These are phyloP conservation scores for Bombyx mandarina DNA, from an alignment of 1,140 invertebrate genomes.

Conservation along the genomic window DNA sequence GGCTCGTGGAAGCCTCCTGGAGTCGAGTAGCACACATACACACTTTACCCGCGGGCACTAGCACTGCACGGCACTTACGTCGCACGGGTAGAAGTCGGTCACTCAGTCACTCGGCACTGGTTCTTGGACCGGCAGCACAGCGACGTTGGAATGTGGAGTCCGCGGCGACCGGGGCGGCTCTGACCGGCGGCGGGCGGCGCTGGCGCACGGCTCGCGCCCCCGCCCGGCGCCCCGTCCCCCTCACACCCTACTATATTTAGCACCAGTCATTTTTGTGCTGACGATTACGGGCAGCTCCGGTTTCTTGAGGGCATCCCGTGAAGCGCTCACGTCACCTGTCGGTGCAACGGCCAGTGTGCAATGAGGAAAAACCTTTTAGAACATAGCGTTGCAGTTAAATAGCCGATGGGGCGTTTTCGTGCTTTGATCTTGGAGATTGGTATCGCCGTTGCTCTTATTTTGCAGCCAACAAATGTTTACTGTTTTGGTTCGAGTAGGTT, in stretches of 20 bases:
- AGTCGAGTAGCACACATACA: slow-evolving; percentile 11
- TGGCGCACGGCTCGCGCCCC: slow-evolving; percentile 12
- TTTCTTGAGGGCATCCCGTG: slow-evolving; percentile 44
- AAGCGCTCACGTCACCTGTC: slow-evolving; percentile 22
- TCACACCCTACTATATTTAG: slow-evolving; percentile 47
- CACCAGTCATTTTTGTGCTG: slow-evolving; percentile 54
- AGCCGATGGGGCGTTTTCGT: background rate
- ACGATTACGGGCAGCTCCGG: slow-evolving; percentile 52
- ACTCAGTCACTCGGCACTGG: slow-evolving; percentile 52
- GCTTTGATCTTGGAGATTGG: background rate
- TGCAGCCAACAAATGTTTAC: background rate
- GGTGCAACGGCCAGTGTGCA: slow-evolving; percentile 19
- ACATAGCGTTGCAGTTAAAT: too few relatives aligned
- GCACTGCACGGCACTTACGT: slow-evolving; percentile 61
- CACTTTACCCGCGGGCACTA: slow-evolving; percentile 23
- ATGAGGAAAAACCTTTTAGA: slow-evolving; percentile 6
- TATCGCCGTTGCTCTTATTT: background rate
- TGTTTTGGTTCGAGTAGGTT: background rate
- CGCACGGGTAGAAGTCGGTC: slow-evolving; percentile 62
- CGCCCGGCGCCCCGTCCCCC: slow-evolving; percentile 13
- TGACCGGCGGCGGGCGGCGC: slow-evolving; percentile 29
- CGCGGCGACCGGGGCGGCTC: slow-evolving; percentile 68
- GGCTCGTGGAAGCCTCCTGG: slow-evolving; percentile 20
- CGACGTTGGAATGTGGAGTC: slow-evolving; percentile 70
- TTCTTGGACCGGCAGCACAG: slow-evolving; percentile 51